Conservation (phyloP, 1,140 invertebrate genomes). For the silkworm (Bombyx mori) region ASM3026992v2 NC_085121.1:6803001-6803500, state of each 20-base stretch:
- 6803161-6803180: conserved; percentile 56
- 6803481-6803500: conserved; percentile 50
- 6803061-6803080: no score
- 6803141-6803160: conserved; percentile 31
- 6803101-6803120: conserved; percentile 14
- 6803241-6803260: conserved; percentile 5
- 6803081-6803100: neutral
- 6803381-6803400: conserved; percentile 72
- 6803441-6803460: conserved; percentile 66
- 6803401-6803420: conserved; percentile 72
- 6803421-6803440: conserved; percentile 69
- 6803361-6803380: conserved; percentile 57
- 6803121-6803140: conserved; percentile 23
- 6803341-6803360: conserved; percentile 53
- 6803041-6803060: neutral
- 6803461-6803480: conserved; percentile 39
- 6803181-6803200: conserved; percentile 54
- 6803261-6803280: conserved; percentile 51
- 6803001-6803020: neutral
- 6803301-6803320: conserved; percentile 67
- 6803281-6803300: conserved; percentile 49
- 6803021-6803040: neutral
- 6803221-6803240: neutral
- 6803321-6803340: conserved; percentile 40
- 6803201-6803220: conserved; percentile 14